phyloP scores from a whole-genome alignment of 2,797 vertebrate genomes.

The Cephalopachus bancanus region DNA sequence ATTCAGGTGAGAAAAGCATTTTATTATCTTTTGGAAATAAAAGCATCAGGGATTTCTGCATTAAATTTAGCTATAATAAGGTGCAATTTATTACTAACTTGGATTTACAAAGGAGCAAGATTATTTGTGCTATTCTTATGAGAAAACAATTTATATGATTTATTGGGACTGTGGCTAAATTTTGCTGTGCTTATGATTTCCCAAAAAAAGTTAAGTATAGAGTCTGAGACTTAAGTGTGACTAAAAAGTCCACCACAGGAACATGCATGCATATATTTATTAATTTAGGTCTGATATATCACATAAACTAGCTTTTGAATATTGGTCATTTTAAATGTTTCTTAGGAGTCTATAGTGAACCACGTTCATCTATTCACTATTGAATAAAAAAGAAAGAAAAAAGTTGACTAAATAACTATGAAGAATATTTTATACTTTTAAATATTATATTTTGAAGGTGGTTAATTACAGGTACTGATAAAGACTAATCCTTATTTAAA shows the following conservation, averaged over 20 bases:
- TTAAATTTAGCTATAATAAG: background rate
- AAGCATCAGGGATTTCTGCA: background rate
- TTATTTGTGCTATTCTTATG: background rate
- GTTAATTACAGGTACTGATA: background rate
- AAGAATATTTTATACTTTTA: slow-evolving; percentile 20
- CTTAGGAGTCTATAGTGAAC: background rate
- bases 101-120: background rate
- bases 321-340: background rate
- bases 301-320: slow-evolving; percentile 30
- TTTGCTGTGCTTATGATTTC: background rate
- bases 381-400: background rate
- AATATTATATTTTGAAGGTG: background rate
- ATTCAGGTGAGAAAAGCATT: background rate
- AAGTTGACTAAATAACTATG: background rate
- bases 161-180: background rate
- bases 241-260: background rate
- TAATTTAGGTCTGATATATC: background rate
- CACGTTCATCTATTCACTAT: background rate
- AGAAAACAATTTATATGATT: background rate
- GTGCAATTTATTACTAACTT: slow-evolving; percentile 12
- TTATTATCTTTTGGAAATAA: background rate
- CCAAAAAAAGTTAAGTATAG: background rate
- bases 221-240: background rate
- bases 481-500: background rate
- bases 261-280: background rate